A percentile compares a stretch with the other conserved stretches of the same genome.
Conservation (phyloP, 1,140 invertebrate genomes). For the Caenorhabditis elegans region DNA sequence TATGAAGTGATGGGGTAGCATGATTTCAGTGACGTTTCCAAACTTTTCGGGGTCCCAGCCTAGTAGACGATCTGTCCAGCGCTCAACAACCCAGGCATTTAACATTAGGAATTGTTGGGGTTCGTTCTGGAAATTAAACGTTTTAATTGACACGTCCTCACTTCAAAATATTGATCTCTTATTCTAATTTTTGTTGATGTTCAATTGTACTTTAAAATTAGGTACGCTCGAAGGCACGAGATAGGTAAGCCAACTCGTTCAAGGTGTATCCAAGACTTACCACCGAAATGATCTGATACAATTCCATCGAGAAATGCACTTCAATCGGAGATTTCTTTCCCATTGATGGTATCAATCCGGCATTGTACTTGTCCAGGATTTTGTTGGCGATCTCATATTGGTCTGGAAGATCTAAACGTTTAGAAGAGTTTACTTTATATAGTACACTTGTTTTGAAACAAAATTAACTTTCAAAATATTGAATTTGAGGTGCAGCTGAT, state of each 20-base stretch:
- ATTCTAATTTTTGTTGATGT: too few species aligned
- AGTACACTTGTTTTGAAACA: too few species aligned
- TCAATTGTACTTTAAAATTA: too few species aligned
- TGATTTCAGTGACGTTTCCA: conserved; percentile 45
- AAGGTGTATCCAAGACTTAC: conserved; percentile 3
- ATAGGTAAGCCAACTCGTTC: too few species aligned
- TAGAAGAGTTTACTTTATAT: neutral
- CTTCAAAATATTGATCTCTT: too few species aligned
- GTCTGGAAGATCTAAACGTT: neutral
- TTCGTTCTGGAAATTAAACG: conserved; percentile 43
- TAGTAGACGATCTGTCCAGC: conserved; percentile 46
- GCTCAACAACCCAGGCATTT: conserved; percentile 49
- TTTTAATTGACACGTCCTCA: neutral
- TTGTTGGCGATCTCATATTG: conserved; percentile 36
- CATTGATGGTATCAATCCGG: conserved; percentile 14
- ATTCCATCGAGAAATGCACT: conserved; percentile 45
- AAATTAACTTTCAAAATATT: too few species aligned
- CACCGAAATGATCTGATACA: conserved; percentile 45
- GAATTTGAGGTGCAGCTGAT: too few species aligned
- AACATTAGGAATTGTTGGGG: conserved; percentile 48
- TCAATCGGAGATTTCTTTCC: conserved; percentile 37
- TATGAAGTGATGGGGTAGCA: conserved; percentile 44
- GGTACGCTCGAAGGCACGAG: too few species aligned
- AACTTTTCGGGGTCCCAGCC: conserved; percentile 49
- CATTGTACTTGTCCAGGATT: conserved; percentile 28